Evolutionary conservation across 1,140 invertebrate genomes (phyloP).

Genomic region (Pararge aegeria): DNA sequence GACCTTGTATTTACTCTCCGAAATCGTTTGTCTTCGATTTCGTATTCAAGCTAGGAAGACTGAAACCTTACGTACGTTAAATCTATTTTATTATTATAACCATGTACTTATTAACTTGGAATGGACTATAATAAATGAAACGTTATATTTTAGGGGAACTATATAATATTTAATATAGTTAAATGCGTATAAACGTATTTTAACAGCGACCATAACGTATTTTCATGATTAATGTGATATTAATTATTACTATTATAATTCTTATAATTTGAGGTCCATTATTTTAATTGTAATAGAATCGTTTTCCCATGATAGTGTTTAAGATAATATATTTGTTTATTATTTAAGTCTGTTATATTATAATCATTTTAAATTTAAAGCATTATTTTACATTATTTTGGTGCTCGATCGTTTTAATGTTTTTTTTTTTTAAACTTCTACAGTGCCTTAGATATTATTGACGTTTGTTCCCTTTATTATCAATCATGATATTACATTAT

Average conservation of each 20-base stretch:
- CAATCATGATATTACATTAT: constrained; percentile 24
- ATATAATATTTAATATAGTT: not conserved
- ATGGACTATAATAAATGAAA: not conserved
- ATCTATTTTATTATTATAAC: constrained; percentile 52
- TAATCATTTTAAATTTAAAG: not conserved
- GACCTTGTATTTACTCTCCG: constrained; percentile 35
- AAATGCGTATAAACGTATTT: not conserved
- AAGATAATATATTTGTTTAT: not conserved
- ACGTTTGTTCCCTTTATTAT: constrained; percentile 21
- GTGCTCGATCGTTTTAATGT: not conserved
- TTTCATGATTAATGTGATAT: not conserved
- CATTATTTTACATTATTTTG: not conserved
- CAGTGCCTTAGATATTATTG: constrained; percentile 33
- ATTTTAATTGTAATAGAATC: not conserved
- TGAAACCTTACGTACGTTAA: constrained; percentile 56
- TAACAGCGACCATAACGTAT: not conserved
- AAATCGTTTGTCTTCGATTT: constrained; percentile 35
- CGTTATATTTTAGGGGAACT: not conserved
- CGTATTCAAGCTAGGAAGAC: constrained; percentile 58
- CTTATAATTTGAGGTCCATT: not conserved
- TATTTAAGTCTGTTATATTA: not conserved
- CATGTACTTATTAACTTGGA: constrained; percentile 40
- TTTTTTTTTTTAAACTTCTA: constrained; percentile 5
- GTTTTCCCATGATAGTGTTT: not conserved
- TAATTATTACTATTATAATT: not conserved